Base-by-base conservation (phyloP, 2,113 vertebrate species). In the Hydrolagus affinis region DNA sequence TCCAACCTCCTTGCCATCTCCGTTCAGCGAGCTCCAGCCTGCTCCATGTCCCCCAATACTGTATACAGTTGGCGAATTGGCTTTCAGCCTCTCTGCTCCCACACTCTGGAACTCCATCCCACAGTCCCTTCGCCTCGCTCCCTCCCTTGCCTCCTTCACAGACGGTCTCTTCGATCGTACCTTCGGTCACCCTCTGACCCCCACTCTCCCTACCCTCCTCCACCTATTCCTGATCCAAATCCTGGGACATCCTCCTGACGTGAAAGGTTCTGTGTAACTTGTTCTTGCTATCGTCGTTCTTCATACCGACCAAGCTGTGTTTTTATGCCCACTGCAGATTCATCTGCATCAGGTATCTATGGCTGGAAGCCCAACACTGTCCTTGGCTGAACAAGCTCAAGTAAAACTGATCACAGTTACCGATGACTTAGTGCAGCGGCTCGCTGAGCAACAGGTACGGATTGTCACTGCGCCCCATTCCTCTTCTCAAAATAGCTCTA, bases 351-450 rank as follows among this genome's bases (percentile, higher is more conserved):
- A 66, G n/a, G 78, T 83, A 25, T 83, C 78, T 83, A 83, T 83
- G 78, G 78, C 78, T 83, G 78, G 78, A 83, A 83, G 78, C 28
- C 78, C 78, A 66, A 60, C 78, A 30, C 60, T 83, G 25, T 83
- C 78, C 78, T 83, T 83, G 78, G 62, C 78, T 83, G 78, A 83
- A 83, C 78, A 83, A 28, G 62, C 78, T 64, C 78, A 83, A 83
- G 62, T 83, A 83, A 83, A 83, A 60, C 78, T 83, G 60, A 83
- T 83, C 78, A 66, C 78, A 66, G 62, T 83, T 64, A 83, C 78
- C 66, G 78, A 83, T 83, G 78, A 83, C 23, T 83, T 83, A 68
- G 78, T 83, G 64, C 78, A 83, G 78, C 78, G 66, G 32, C 78
- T 83, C 28, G 78, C 78, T 83, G 78, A 83, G 11, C 78, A 83